Base-by-base conservation (phyloP, 2,113 vertebrate species). In the Ifrita kowaldi region DNA sequence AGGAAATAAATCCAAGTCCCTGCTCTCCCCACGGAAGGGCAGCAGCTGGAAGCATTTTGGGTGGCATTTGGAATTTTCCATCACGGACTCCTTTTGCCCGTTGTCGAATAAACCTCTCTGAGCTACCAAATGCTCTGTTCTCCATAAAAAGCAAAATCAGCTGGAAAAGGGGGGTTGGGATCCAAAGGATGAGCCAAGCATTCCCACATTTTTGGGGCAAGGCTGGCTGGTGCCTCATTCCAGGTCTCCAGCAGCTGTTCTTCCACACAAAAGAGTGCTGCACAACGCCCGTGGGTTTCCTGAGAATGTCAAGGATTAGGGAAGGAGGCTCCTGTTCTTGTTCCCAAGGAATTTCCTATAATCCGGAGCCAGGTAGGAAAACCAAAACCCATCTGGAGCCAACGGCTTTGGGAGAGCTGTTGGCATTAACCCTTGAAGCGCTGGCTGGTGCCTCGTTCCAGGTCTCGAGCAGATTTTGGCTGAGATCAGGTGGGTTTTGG, bases 21-120 rank as follows among this genome's bases (percentile, higher is more conserved):
- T 50, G 49, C 24, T 50, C 49, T 50, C 49, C 49, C 49, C 49
- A 27, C 3, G 24, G 49, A 50, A 50, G 24, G 24, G 49, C 49
- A 50, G 49, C 49, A 50, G 49, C 49, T 50, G 14, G 49, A 27
- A 26, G 49, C 13, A 50, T 50, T 50, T 50, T 50, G 49, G 24
- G 32, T 39, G 74, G 32, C 14, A 27, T 42, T 57, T 49, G 35
- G 53, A 32, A 8, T 57, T 39, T 46, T 41, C 42, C 23, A n/a
- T 22, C 10, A 10, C 20, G 20, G 41, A 4, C 17, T 17, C 3
- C 0, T 0, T 55, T 35, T 0, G 0, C 57, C 41, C 30, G 18
- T 20, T 56, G 23, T 27, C 27, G n/a, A 4, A 56, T 20, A 13
- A 65, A n/a, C 10, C 24, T 7, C 13, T 50, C 46, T 44, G 11